Evolutionary conservation across 2,113 vertebrate genomes (phyloP), one percentile per base, ranked within the genome.

Genomic region (Athene cunicularia): DNA sequence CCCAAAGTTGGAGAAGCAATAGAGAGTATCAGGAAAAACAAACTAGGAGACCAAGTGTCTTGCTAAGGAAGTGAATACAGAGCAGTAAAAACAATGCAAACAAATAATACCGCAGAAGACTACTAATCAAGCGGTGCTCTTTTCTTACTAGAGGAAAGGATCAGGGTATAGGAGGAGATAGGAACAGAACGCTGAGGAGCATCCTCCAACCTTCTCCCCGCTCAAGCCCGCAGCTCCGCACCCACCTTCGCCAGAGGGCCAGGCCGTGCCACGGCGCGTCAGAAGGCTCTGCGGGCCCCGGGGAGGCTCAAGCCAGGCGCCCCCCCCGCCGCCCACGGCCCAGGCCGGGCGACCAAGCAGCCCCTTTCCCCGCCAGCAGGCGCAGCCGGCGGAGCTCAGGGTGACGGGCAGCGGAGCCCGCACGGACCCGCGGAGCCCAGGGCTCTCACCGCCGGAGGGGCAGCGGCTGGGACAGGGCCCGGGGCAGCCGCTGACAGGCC

Each of bases 141-240:
- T 5, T 23, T 4, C 53, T 12, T 11, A 3, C 18, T 3, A 23
- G 21, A 15, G 30, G 8, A 19, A 55, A 58, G 24, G 28, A 16
- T 2, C 3, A 2, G 24, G 52, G 21, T 3, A 41, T 7, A 9
- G 49, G 4, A 23, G 11, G 4, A 23, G 77, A 21, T 6, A 30
- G 32, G 24, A 21, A 5, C 1, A 4, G 27, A 13, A 4, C 45
- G 2, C 5, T 0, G 37, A 30, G 16, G 16, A 6, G 26, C 68
- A 53, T 3, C 83, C 23, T 49, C 27, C 53, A 4, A 1, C 47
- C 1, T 1, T 3, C 66, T 7, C 41, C 45, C 35, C 0, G 73
- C 47, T 22, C 45, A 0, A 52, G 26, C 52, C 10, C n/a, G 27
- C 55, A 27, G 70, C 80, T 35, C 90, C 2, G 68, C 93, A 87